phyloP scores from a whole-genome alignment of 2,888 invertebrate species.

The Macrophya annulata region DNA sequence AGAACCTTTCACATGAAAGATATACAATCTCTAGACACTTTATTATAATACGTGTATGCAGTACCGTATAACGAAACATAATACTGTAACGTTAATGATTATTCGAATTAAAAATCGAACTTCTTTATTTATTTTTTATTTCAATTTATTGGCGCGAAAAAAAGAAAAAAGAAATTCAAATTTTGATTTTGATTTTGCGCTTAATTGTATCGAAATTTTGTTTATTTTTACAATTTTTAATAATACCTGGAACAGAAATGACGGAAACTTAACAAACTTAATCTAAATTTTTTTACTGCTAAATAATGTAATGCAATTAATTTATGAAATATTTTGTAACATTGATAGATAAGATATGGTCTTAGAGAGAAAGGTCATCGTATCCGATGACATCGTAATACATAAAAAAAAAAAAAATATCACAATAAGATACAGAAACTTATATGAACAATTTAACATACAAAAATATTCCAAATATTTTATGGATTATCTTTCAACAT shows the following conservation, averaged over 20 bases:
- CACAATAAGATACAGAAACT: neutral
- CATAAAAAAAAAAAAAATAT: neutral
- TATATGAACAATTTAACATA: neutral
- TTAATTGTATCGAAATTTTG: too few relatives aligned
- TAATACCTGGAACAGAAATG: too few relatives aligned
- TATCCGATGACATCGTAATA: neutral
- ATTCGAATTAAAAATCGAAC: too few relatives aligned
- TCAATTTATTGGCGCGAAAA: too few relatives aligned
- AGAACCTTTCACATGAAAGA: constrained; percentile 60
- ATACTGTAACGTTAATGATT: too few relatives aligned
- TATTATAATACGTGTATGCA: neutral
- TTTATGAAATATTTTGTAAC: neutral
- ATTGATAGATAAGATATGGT: neutral
- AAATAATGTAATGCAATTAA: neutral
- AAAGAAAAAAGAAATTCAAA: too few relatives aligned
- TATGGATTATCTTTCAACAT: neutral
- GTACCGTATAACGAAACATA: neutral
- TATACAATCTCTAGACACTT: neutral
- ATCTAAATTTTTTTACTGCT: neutral
- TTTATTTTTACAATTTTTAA: too few relatives aligned
- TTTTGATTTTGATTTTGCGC: too few relatives aligned
- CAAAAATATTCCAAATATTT: too few relatives aligned
- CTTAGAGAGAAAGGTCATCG: neutral
- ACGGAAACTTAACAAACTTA: neutral
- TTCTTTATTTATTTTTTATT: too few relatives aligned